Evolutionary conservation across 2,113 vertebrate genomes (phyloP), one percentile per base, ranked within the genome.

Genomic region (Pelusios castaneus): DNA sequence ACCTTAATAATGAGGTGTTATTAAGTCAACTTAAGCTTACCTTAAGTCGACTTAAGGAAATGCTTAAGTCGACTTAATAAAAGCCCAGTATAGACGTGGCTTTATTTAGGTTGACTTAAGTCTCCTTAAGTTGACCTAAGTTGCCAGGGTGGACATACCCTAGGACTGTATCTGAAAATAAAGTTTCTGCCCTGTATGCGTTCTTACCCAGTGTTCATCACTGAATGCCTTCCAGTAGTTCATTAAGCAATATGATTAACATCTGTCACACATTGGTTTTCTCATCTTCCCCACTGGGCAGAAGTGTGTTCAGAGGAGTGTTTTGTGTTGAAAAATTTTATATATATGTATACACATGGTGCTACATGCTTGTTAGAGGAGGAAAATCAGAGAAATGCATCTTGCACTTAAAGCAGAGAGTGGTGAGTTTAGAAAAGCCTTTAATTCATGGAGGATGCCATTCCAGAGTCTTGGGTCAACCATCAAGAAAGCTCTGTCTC

Each of bases 161-260:
- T 47, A 47, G 47, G 47, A 47, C 10, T 47, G 47, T 47, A 8
- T 10, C 47, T 47, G 47, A 41, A 52, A 93, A 81, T 58, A 29
- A 58, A 58, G 56, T 58, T 58, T 29, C 25, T 58, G 27, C 27
- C 12, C 22, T 27, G 56, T 25, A 58, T 58, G 10, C 4, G 24
- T 58, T 58, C 56, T 58, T 29, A 58, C 27, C 27, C 56, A 29
- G 56, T 79, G 34, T n/a, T 84, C 45, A 12, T 63, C 87, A 19
- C 22, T 84, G 54, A 84, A 13, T 43, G 56, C 31, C 25, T 88
- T 34, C n/a, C 82, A 34, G 3, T 4, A n/a, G 1, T 27, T 91
- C 89, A 54, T 79, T 86, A 92, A 94, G 82, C 75, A 83, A 54
- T 82, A 58, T 5, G 56, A 29, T 10, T 58, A 25, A 89, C 85